These are phyloP conservation scores for Ctenicera cuprea DNA, from an alignment of 2,888 invertebrate species.

Conservation along the genomic window DNA sequence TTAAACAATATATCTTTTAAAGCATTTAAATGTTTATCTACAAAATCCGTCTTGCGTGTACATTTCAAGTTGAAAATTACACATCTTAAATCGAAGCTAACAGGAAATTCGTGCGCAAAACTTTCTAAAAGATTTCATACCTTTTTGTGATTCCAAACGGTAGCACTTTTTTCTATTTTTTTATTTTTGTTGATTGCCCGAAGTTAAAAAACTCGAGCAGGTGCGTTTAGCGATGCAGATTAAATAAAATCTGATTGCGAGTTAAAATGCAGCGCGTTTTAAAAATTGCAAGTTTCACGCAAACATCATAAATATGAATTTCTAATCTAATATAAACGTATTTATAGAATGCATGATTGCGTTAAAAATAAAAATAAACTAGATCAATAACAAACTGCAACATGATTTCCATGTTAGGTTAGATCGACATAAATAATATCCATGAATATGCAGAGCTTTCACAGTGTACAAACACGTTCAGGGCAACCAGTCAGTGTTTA, in stretches of 20 bases:
- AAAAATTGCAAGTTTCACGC: slow-evolving; percentile 13
- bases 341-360: slow-evolving; percentile 28
- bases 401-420: slow-evolving; percentile 57
- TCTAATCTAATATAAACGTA: slow-evolving; percentile 5
- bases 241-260: background rate
- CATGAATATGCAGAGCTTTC: slow-evolving; percentile 59
- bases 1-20: too few relatives aligned
- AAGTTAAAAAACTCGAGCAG: background rate
- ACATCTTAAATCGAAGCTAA: background rate
- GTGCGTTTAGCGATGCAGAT: background rate
- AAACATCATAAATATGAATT: slow-evolving; percentile 15
- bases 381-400: slow-evolving; percentile 56
- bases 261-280: background rate
- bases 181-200: background rate
- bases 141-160: slow-evolving; percentile 2
- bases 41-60: too few relatives aligned
- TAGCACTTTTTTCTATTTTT: slow-evolving; percentile 2
- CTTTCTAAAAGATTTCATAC: background rate
- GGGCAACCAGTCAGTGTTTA: slow-evolving; percentile 49
- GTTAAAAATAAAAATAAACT: slow-evolving; percentile 44
- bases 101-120: slow-evolving; percentile 2
- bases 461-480: slow-evolving; percentile 52
- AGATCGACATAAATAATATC: slow-evolving; percentile 57
- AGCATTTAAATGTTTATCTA: too few relatives aligned
- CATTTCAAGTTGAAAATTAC: too few relatives aligned